Conservation (phyloP, 2,888 invertebrate genomes). For the Thereva nobilitata region DNA sequence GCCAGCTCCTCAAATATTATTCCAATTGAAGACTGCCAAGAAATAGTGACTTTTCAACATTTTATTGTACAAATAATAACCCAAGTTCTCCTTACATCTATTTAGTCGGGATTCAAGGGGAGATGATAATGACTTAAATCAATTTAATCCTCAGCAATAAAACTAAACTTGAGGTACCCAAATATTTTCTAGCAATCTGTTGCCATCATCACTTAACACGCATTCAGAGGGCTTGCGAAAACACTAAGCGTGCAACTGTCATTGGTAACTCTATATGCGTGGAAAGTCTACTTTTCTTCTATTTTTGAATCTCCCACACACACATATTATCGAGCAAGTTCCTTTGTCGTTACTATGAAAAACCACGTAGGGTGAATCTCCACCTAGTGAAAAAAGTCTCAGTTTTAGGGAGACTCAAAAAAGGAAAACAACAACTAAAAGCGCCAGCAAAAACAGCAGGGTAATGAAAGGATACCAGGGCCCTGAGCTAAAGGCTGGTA, state of each 20-base stretch:
- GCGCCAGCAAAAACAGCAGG: conserved; percentile 14
- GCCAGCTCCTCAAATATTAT: too few species aligned
- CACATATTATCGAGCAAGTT: background rate
- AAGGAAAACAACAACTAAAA: conserved; percentile 11
- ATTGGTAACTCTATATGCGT: conserved; percentile 23
- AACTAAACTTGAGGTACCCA: conserved; percentile 17
- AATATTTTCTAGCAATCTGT: conserved; percentile 40
- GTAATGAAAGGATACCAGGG: conserved; percentile 27
- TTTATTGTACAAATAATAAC: too few species aligned
- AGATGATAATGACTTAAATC: conserved; percentile 29
- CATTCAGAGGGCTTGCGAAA: conserved; percentile 17
- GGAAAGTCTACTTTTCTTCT: conserved; percentile 10
- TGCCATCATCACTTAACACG: conserved; percentile 37
- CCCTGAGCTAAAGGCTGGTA: conserved; percentile 18
- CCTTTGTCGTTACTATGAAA: background rate
- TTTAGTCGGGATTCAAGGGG: conserved; percentile 1
- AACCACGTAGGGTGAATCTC: conserved; percentile 23
- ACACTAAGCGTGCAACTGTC: conserved; percentile 12
- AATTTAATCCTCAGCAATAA: conserved; percentile 33
- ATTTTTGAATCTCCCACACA: conserved; percentile 1
- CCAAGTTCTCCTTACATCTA: too few species aligned
- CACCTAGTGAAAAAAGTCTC: background rate
- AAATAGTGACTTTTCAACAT: too few species aligned
- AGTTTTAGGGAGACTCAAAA: background rate
- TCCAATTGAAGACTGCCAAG: too few species aligned